A percentile compares a stretch with the other conserved stretches of the same genome.
Evolutionary conservation across 2,113 vertebrate genomes (phyloP).

Genomic region (Eclectus roratus): DNA sequence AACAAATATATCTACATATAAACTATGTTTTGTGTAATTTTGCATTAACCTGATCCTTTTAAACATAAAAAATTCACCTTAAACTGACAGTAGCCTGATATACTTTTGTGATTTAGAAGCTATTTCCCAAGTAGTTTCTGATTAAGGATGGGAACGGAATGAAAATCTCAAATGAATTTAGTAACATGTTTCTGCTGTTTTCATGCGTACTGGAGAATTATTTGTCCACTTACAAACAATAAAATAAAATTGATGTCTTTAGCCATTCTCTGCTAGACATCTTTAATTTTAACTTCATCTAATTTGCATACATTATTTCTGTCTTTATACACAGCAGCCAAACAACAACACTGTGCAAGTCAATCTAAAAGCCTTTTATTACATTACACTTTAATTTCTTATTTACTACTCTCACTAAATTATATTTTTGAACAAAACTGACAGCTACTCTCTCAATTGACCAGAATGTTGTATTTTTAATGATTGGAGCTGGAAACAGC

Average conservation of each 20-base stretch:
- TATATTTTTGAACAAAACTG: slow-evolving; percentile 55
- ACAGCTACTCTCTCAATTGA: slow-evolving; percentile 46
- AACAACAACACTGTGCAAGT: not conserved
- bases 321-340: slow-evolving; percentile 60
- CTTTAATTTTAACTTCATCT: slow-evolving; percentile 59
- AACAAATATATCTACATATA: not conserved
- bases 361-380: slow-evolving; percentile 53
- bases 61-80: not conserved
- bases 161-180: not conserved
- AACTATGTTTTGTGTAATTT: not conserved
- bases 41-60: not conserved
- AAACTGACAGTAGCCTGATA: not conserved
- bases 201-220: slow-evolving; percentile 18
- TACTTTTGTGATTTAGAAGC: not conserved
- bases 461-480: slow-evolving; percentile 36
- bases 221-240: slow-evolving; percentile 43
- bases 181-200: not conserved
- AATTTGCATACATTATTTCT: slow-evolving; percentile 72
- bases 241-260: slow-evolving; percentile 50
- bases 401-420: slow-evolving; percentile 33
- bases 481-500: slow-evolving; percentile 29
- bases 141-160: not conserved
- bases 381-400: slow-evolving; percentile 46
- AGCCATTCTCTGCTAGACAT: slow-evolving; percentile 43
- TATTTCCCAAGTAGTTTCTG: not conserved